Evolutionary conservation across 2,888 invertebrate species (phyloP).

Genomic region (Malacosoma neustria): DNA sequence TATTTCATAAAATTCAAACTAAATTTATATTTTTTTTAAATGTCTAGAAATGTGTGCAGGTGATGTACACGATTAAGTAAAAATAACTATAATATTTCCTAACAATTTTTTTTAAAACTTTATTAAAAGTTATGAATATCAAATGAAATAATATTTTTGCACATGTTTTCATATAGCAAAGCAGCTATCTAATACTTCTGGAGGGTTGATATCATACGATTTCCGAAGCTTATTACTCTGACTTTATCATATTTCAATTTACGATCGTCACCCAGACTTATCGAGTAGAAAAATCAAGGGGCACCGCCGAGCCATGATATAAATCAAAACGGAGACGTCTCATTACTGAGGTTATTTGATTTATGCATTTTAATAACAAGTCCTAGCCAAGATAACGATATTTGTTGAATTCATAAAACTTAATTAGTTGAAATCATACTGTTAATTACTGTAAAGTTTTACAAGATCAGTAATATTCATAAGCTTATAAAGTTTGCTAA

Average conservation of each 20-base stretch:
- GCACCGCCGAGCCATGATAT: constrained; percentile 43
- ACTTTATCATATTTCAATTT: constrained; percentile 76
- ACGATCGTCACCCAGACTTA: constrained; percentile 68
- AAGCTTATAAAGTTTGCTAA: constrained; percentile 45
- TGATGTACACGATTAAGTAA: too few species aligned
- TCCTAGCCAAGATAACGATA: neutral
- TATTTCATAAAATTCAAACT: too few species aligned
- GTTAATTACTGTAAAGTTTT: neutral
- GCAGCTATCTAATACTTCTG: constrained; percentile 28
- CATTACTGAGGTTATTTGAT: constrained; percentile 47
- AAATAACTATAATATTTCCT: too few species aligned
- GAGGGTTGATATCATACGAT: constrained; percentile 57
- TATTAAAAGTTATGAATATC: too few species aligned
- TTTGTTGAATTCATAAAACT: neutral
- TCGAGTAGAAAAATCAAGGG: constrained; percentile 68
- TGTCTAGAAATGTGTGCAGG: too few species aligned
- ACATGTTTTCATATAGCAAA: constrained; percentile 21
- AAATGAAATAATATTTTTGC: too few species aligned
- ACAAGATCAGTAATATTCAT: constrained; percentile 28
- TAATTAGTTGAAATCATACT: neutral
- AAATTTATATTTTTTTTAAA: too few species aligned
- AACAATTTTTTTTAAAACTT: too few species aligned
- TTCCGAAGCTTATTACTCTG: constrained; percentile 60
- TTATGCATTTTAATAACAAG: constrained; percentile 21
- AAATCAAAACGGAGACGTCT: constrained; percentile 66